Percentiles rank a stretch among this genome's conserved stretches.
Evolutionary conservation across 2,797 vertebrate genomes (phyloP).

Genomic region (Alfaro cultratus): DNA sequence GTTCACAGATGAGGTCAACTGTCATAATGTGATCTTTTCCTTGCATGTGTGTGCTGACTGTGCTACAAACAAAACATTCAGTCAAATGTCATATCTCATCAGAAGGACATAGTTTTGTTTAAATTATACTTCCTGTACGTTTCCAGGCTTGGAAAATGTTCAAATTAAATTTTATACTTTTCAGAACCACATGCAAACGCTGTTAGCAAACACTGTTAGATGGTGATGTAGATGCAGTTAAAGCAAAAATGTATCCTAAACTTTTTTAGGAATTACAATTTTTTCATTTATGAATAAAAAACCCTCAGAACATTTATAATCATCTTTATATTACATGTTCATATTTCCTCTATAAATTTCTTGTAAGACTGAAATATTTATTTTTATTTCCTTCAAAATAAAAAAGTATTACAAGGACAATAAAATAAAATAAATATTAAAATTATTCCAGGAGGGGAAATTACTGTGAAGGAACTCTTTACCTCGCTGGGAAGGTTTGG

Average conservation of each 20-base stretch:
- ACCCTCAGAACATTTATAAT: background rate
- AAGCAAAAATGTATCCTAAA: background rate
- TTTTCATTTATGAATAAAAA: background rate
- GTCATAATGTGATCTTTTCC: background rate
- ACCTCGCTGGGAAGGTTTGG: constrained; percentile 97
- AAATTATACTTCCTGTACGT: background rate
- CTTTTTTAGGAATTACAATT: background rate
- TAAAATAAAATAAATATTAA: background rate
- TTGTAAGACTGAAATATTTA: background rate
- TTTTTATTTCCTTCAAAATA: background rate
- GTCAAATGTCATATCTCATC: background rate
- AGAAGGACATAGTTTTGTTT: background rate
- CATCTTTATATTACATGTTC: background rate
- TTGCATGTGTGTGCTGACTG: background rate
- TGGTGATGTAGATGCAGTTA: background rate
- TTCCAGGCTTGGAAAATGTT: background rate
- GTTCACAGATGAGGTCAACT: background rate
- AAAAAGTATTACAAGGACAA: background rate
- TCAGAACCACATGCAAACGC: background rate
- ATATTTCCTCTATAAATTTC: background rate
- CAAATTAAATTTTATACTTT: background rate
- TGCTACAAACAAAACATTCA: background rate
- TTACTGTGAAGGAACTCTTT: constrained; percentile 1
- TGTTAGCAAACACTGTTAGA: background rate
- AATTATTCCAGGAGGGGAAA: background rate